Evolutionary conservation across 92 coral and sea anemone species (phyloP).

Genomic region (Umimayanthus chanpuru): DNA sequence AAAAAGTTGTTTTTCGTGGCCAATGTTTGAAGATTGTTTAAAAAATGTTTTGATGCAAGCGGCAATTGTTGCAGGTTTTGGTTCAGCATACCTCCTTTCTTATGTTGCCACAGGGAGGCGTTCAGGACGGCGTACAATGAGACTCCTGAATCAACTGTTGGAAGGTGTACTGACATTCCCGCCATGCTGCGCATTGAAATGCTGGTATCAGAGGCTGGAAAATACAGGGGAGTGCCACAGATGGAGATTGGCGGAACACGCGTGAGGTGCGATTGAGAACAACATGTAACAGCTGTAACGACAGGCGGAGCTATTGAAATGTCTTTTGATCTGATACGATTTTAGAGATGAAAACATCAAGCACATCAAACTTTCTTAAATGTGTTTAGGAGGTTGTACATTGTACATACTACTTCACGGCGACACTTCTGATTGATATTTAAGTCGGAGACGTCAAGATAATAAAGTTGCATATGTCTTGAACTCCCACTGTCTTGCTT

Average conservation of each 20-base stretch:
- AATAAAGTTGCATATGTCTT: no score
- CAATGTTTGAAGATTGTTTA: no score
- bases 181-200: conserved; percentile 63
- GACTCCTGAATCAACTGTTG: background rate
- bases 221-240: conserved; percentile 78
- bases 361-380: background rate
- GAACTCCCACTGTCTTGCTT: no score
- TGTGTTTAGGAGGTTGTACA: no score
- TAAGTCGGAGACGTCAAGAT: no score
- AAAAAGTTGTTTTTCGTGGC: no score
- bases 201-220: conserved; percentile 85
- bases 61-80: no score
- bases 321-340: background rate
- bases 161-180: conserved; percentile 42
- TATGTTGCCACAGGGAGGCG: background rate
- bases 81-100: background rate
- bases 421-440: no score
- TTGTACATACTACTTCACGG: no score
- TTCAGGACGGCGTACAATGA: background rate
- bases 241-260: conserved; percentile 88
- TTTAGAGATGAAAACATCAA: background rate
- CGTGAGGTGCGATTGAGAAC: conserved; percentile 60
- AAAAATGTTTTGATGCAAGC: no score
- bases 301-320: background rate
- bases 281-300: background rate